Conservation (phyloP, 2,888 invertebrate genomes). For the Nysson spinosus region DNA sequence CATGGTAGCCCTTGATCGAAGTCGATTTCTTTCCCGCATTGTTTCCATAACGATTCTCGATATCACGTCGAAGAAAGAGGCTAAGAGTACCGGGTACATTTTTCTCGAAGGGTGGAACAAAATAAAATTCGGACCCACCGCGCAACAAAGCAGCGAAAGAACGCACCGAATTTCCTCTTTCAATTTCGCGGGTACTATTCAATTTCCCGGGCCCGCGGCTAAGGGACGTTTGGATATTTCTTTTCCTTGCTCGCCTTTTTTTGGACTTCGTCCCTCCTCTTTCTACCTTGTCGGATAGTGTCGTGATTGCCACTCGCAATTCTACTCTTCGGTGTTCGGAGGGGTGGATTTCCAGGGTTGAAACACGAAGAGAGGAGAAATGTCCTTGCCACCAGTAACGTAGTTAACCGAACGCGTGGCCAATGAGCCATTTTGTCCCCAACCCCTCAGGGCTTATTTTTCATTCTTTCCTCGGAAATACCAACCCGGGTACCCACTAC, state of each 20-base stretch:
- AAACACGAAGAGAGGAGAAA: slow-evolving; percentile 62
- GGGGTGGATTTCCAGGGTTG: slow-evolving; percentile 32
- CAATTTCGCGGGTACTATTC: slow-evolving; percentile 71
- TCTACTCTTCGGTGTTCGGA: slow-evolving; percentile 28
- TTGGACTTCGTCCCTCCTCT: slow-evolving; percentile 22
- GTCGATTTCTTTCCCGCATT: slow-evolving; percentile 11
- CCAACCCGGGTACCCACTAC: slow-evolving; percentile 7
- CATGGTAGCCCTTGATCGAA: background rate
- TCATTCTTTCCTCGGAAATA: slow-evolving; percentile 51
- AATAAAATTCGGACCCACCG: slow-evolving; percentile 46
- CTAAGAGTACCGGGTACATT: too few species aligned
- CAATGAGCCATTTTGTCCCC: slow-evolving; percentile 74
- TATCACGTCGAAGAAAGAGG: slow-evolving; percentile 32
- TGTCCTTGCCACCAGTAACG: slow-evolving; percentile 68
- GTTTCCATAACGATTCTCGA: slow-evolving; percentile 12
- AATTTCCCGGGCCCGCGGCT: slow-evolving; percentile 69
- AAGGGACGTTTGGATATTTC: slow-evolving; percentile 56
- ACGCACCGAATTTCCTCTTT: slow-evolving; percentile 70
- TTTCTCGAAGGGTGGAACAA: slow-evolving; percentile 13
- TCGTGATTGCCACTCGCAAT: slow-evolving; percentile 60
- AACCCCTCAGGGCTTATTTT: slow-evolving; percentile 62
- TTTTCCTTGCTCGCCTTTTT: slow-evolving; percentile 9
- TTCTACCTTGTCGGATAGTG: slow-evolving; percentile 7
- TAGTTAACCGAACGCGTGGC: slow-evolving; percentile 70
- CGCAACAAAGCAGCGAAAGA: slow-evolving; percentile 61